Base-by-base conservation (phyloP, 1,140 invertebrate genomes). In the Sitophilus oryzae region DNA sequence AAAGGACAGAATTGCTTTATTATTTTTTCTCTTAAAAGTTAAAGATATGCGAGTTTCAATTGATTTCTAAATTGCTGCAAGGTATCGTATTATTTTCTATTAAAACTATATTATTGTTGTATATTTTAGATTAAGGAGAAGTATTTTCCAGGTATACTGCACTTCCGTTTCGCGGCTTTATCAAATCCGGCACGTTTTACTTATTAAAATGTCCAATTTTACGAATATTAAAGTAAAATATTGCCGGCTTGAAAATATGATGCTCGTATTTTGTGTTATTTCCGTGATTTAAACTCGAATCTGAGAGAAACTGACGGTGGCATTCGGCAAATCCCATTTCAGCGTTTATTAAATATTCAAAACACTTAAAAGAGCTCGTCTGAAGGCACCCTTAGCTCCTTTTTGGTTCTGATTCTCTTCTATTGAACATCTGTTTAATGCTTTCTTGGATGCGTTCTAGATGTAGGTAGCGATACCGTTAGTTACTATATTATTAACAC, bases 261-360 rank as follows among this genome's bases (percentile, higher is more conserved):
- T 34, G 49, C 25, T 35, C 49, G 38, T 52, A 43, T 43, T 40
- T 50, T 37, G 21, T 45, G 30, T 52, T 52, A 54, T 46, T 41
- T 55, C 42, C 52, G 36, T 41, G 44, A 55, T 55, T 45, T 44
- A 55, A 55, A 49, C n/a, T 36, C 19, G 51, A 53, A 53, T 53
- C 52, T 42, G 44, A 55, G 52, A 42, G 52, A 55, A 48, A 48
- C 41, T 55, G 52, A 55, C 52, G 45, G 47, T 6, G 36, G 37
- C 46, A 55, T 47, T 55, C 44, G 45, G 36, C 52, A 55, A 55
- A 55, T 55, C 52, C 52, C 45, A 55, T 55, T 55, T 55, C 52
- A 19, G 34, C 40, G 52, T 40, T 36, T 48, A 55, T 55, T 55
- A 55, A 55, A 55, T 55, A 55, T 55, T 55, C 52, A 55, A 48